These are phyloP conservation scores for Helicoverpa zea DNA, from an alignment of 1,140 invertebrate species.

Conservation along the genomic window DNA sequence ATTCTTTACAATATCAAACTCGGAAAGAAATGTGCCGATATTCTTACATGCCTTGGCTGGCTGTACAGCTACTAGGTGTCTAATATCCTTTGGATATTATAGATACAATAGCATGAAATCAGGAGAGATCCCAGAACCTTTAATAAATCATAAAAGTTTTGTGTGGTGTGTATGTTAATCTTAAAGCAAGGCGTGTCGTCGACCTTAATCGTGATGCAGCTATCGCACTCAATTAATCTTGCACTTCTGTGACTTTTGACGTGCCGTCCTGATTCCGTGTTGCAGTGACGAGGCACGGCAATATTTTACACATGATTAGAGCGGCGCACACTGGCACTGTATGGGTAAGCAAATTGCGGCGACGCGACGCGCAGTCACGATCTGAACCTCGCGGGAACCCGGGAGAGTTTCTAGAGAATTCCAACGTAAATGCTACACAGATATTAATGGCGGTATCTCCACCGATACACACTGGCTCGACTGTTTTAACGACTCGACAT, in stretches of 20 bases:
- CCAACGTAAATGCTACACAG: conserved; percentile 81
- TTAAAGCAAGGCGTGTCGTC: conserved; percentile 56
- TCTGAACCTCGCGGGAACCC: conserved; percentile 83
- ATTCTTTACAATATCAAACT: no score
- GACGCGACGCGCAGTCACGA: conserved; percentile 83
- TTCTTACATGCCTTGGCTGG: no score
- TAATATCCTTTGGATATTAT: no score
- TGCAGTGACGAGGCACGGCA: conserved; percentile 78
- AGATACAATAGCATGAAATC: neutral
- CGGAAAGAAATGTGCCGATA: no score
- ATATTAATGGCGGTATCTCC: conserved; percentile 81
- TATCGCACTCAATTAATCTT: conserved; percentile 82
- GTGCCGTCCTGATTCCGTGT: conserved; percentile 76
- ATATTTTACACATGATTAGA: conserved; percentile 87
- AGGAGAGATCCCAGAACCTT: neutral
- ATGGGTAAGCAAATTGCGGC: conserved; percentile 85
- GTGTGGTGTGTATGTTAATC: conserved; percentile 1
- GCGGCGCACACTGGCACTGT: conserved; percentile 74
- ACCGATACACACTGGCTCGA: conserved; percentile 56
- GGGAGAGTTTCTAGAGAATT: conserved; percentile 83
- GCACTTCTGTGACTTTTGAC: conserved; percentile 77
- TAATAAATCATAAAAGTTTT: conserved; percentile 57
- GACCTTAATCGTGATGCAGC: conserved; percentile 70
- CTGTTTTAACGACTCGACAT: conserved; percentile 54
- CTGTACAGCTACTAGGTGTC: no score